phyloP scores from a whole-genome alignment of 2,888 invertebrate species.

The Sarcophaga rosellei region DNA sequence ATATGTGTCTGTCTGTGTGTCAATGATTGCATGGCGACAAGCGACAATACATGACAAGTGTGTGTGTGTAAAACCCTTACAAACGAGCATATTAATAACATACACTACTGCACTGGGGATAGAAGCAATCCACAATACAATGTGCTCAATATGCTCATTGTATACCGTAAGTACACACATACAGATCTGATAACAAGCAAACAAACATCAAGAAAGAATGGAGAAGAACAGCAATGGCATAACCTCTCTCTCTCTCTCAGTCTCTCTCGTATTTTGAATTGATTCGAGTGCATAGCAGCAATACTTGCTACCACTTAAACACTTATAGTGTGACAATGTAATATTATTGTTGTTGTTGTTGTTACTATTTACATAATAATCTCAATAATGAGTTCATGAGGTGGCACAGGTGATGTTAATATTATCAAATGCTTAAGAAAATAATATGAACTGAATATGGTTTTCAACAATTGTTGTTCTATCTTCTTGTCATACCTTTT shows the following conservation, averaged over 20 bases:
- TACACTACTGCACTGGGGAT: not conserved
- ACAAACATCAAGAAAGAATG: not conserved
- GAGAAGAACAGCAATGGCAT: not conserved
- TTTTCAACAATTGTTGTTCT: too few relatives aligned
- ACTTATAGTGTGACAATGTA: conserved; percentile 12
- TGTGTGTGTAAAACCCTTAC: conserved; percentile 10
- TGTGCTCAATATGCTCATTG: not conserved
- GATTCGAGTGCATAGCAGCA: conserved; percentile 21
- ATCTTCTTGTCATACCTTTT: too few relatives aligned
- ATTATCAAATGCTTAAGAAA: conserved; percentile 22
- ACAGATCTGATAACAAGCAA: not conserved
- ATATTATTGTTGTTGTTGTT: conserved; percentile 12
- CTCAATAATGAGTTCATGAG: conserved; percentile 16
- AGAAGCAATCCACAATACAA: not conserved
- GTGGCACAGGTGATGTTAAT: not conserved
- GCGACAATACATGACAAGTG: conserved; percentile 18
- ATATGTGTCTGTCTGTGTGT: not conserved
- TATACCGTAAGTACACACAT: not conserved
- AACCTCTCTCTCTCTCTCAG: not conserved
- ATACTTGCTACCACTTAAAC: not conserved
- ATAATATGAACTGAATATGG: not conserved
- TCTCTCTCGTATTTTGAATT: conserved; percentile 22
- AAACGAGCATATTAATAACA: conserved; percentile 28
- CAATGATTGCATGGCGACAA: conserved; percentile 22
- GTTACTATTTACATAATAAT: not conserved